Evolutionary conservation across 2,113 vertebrate species (phyloP).

Genomic region (Ardeotis arabs): DNA sequence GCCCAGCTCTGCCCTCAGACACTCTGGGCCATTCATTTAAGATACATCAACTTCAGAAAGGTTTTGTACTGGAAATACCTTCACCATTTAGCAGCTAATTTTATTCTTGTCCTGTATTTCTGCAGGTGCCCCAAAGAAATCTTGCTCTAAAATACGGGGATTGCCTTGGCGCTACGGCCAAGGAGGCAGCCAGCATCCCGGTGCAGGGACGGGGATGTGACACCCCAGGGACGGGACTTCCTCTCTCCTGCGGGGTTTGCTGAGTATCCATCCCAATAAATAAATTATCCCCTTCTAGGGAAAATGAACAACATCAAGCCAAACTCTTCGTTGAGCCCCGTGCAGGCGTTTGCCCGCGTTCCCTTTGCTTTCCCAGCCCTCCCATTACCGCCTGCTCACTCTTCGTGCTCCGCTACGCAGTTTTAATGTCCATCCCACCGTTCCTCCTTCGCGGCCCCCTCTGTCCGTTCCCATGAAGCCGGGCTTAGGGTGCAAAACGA

Average conservation of each 20-base stretch:
- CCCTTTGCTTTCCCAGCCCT: background rate
- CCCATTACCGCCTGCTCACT: background rate
- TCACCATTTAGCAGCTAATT: background rate
- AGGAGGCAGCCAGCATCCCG: background rate
- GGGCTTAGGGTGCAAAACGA: background rate
- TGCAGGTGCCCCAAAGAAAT: background rate
- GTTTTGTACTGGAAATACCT: slow-evolving; percentile 7
- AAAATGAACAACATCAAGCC: background rate
- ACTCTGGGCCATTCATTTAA: rapidly evolving
- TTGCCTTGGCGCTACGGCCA: background rate
- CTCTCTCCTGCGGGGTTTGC: background rate
- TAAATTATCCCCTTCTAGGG: background rate
- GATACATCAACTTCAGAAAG: background rate
- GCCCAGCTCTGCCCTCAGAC: background rate
- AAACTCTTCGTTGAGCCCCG: background rate
- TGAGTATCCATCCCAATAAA: background rate
- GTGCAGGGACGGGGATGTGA: background rate
- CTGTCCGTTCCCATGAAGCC: background rate
- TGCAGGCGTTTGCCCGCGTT: background rate
- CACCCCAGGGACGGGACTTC: background rate
- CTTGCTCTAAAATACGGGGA: background rate
- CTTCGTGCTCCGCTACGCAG: no score
- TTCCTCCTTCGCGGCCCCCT: background rate
- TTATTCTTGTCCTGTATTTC: background rate
- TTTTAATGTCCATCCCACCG: background rate